Percentiles rank a stretch among this genome's conserved stretches.
These are phyloP conservation scores for Euphonia xanthogaster DNA, from an alignment of 2,797 vertebrate species.

Conservation along the genomic window DNA sequence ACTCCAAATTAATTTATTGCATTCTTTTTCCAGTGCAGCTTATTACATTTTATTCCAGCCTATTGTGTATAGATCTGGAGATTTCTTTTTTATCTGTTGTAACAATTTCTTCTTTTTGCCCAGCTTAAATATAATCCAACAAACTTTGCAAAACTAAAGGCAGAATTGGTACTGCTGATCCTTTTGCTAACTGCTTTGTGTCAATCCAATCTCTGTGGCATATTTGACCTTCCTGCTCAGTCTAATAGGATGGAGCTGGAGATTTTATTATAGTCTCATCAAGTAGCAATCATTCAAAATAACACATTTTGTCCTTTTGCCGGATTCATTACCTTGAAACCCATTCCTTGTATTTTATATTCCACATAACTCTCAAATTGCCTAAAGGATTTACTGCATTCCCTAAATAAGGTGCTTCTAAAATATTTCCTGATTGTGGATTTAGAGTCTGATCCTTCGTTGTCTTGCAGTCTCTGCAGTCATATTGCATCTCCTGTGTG, in stretches of 20 bases:
- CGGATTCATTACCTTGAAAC: constrained; percentile 34
- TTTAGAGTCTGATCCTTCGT: neutral
- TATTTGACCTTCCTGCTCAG: constrained; percentile 45
- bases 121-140: neutral
- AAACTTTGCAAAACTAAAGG: neutral
- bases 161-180: neutral
- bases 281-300: constrained; percentile 57
- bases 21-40: neutral
- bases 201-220: neutral
- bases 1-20: neutral
- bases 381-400: constrained; percentile 37
- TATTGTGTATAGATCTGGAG: neutral
- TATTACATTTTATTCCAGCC: neutral
- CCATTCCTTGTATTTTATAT: constrained; percentile 26
- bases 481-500: neutral
- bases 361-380: constrained; percentile 24
- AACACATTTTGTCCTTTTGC: constrained; percentile 51
- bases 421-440: constrained; percentile 9
- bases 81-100: neutral
- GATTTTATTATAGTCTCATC: constrained; percentile 49
- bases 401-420: constrained; percentile 16
- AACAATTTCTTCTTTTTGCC: neutral
- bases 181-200: neutral
- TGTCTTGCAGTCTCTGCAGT: neutral
- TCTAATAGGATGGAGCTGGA: constrained; percentile 27